phyloP scores from a whole-genome alignment of 2,113 vertebrate genomes.

The Gopherus evgoodei region DNA sequence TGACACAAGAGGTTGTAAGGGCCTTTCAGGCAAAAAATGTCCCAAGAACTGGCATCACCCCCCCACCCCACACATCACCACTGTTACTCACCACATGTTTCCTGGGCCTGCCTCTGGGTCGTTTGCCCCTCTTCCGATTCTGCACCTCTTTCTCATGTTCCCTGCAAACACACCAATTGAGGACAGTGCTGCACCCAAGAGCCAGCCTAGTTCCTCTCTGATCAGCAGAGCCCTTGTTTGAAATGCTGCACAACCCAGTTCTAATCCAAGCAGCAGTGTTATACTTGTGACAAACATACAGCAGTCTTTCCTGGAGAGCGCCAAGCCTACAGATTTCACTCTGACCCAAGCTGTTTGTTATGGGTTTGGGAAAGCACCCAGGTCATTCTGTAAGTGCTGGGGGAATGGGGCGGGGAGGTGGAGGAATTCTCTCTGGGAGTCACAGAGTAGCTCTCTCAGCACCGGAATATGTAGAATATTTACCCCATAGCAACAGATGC shows the following conservation, averaged over 20 bases:
- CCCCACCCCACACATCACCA: slow-evolving; percentile 1
- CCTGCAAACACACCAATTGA: slow-evolving; percentile 71
- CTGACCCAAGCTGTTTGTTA: too few relatives aligned
- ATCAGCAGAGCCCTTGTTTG: rapidly evolving
- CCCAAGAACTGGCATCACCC: rapidly evolving
- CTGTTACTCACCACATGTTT: slow-evolving; percentile 86
- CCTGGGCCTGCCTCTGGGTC: slow-evolving; percentile 92
- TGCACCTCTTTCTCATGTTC: slow-evolving; percentile 95
- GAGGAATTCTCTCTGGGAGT: not conserved
- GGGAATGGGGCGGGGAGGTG: not conserved
- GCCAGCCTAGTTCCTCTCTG: not conserved
- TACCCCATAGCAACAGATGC: not conserved
- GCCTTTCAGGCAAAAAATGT: not conserved
- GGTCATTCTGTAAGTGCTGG: not conserved
- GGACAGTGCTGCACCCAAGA: rapidly evolving
- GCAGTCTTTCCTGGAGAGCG: not conserved
- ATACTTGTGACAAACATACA: not conserved
- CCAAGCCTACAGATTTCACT: too few relatives aligned
- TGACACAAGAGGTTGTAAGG: rapidly evolving
- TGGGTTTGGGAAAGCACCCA: not conserved
- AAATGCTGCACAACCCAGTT: not conserved
- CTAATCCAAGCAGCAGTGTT: rapidly evolving
- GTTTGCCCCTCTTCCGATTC: slow-evolving; percentile 90
- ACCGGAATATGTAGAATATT: not conserved
- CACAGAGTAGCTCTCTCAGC: not conserved